These are phyloP conservation scores for Hydractinia echinata DNA, from an alignment of 30 jellyfish, hydroid and myxozoan species.

Conservation along the genomic window DNA sequence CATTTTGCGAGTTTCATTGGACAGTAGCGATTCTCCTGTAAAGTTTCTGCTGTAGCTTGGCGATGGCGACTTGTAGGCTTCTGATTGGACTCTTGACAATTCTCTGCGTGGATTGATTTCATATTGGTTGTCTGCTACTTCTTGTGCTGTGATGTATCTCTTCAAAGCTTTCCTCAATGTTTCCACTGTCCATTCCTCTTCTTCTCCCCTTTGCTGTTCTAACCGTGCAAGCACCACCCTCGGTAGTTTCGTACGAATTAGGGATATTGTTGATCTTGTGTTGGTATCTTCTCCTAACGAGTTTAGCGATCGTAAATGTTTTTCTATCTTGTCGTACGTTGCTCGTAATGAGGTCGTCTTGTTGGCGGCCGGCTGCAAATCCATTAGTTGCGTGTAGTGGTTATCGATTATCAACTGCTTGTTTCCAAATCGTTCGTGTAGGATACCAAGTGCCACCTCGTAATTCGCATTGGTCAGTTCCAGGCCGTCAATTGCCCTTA, in stretches of 20 bases:
- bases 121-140: background rate
- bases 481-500: too few species aligned
- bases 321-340: conserved; percentile 11
- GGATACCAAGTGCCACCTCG: conserved; percentile 20
- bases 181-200: conserved; percentile 24
- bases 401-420: conserved; percentile 21
- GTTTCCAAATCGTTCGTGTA: conserved; percentile 43
- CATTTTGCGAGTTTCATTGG: too few species aligned
- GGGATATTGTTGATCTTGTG: background rate
- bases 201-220: background rate
- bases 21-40: too few species aligned
- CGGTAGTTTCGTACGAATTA: conserved; percentile 15
- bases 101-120: background rate
- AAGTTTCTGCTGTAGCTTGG: background rate
- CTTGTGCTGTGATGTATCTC: background rate
- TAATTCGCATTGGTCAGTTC: conserved; percentile 38
- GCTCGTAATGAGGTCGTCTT: conserved; percentile 14
- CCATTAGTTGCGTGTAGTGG: conserved; percentile 34
- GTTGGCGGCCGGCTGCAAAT: background rate
- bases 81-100: background rate
- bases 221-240: conserved; percentile 3
- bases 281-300: conserved; percentile 4
- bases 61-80: background rate
- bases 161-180: background rate
- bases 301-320: conserved; percentile 7